Percentiles rank a stretch among this genome's conserved stretches.
Evolutionary conservation across 1,140 invertebrate genomes (phyloP).

Genomic region (Platyscapa corneri): DNA sequence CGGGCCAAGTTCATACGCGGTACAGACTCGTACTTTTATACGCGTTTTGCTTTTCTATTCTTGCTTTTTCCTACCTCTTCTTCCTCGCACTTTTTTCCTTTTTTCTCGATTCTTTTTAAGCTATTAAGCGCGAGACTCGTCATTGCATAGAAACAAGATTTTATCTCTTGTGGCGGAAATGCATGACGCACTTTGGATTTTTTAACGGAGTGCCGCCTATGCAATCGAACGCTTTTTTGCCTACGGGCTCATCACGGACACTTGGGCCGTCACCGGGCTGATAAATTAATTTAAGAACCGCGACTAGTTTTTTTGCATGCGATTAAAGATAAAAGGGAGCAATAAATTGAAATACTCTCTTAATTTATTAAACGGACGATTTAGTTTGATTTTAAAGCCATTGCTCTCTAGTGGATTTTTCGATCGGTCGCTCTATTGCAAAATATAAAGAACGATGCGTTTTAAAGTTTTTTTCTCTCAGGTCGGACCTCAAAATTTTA

Average conservation of each 20-base stretch:
- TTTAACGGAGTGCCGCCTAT: not conserved
- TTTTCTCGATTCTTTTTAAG: no score
- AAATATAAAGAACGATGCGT: not conserved
- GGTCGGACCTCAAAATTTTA: not conserved
- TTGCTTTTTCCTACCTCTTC: not conserved
- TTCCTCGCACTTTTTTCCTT: no score
- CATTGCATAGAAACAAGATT: not conserved
- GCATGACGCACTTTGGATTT: slow-evolving; percentile 6
- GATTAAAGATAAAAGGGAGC: not conserved
- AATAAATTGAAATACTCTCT: not conserved
- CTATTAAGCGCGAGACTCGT: not conserved
- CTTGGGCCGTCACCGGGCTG: not conserved
- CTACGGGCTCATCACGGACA: not conserved
- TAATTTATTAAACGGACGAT: no score
- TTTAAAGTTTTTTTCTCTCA: not conserved
- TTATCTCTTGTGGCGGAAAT: slow-evolving; percentile 1
- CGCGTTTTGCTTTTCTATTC: not conserved
- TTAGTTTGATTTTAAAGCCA: no score
- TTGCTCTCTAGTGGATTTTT: not conserved
- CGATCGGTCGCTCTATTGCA: not conserved
- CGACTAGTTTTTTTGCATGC: not conserved
- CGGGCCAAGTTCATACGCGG: not conserved
- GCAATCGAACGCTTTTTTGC: not conserved
- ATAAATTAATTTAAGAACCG: not conserved
- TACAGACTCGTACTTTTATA: not conserved